Conservation (phyloP, 2,797 vertebrate genomes). For the Gymnopithys bicolor region DNA sequence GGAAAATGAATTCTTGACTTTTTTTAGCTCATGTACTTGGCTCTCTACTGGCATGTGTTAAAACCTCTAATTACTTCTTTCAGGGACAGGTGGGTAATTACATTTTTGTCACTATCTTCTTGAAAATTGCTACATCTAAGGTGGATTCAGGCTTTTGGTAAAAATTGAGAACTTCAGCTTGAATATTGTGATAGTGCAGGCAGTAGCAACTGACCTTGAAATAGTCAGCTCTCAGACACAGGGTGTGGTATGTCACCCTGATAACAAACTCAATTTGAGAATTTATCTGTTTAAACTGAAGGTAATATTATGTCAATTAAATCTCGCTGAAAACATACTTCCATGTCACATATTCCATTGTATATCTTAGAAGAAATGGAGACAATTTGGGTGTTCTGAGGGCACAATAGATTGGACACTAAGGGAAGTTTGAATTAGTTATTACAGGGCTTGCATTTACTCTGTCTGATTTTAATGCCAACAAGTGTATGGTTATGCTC, state of each 20-base stretch:
- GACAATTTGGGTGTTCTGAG: neutral
- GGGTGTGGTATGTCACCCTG: neutral
- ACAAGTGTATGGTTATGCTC: neutral
- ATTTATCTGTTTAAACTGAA: neutral
- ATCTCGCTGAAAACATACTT: neutral
- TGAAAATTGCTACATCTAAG: neutral
- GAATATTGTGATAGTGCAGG: neutral
- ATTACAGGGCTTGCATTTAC: neutral
- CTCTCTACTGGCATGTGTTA: neutral
- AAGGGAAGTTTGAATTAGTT: neutral
- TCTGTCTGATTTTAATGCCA: neutral
- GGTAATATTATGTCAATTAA: neutral
- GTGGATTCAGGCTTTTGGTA: neutral
- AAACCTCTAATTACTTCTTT: constrained; percentile 18
- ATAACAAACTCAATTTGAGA: neutral
- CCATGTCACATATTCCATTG: neutral
- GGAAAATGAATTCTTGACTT: constrained; percentile 11
- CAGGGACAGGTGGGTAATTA: neutral
- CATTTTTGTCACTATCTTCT: neutral
- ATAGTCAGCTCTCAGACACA: neutral
- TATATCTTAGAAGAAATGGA: neutral
- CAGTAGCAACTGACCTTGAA: neutral
- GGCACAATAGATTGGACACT: neutral
- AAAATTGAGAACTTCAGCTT: neutral
- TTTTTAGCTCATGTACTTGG: neutral